Base-by-base conservation (phyloP, 2,797 vertebrate species). In the Sylvilagus floridanus region DNA sequence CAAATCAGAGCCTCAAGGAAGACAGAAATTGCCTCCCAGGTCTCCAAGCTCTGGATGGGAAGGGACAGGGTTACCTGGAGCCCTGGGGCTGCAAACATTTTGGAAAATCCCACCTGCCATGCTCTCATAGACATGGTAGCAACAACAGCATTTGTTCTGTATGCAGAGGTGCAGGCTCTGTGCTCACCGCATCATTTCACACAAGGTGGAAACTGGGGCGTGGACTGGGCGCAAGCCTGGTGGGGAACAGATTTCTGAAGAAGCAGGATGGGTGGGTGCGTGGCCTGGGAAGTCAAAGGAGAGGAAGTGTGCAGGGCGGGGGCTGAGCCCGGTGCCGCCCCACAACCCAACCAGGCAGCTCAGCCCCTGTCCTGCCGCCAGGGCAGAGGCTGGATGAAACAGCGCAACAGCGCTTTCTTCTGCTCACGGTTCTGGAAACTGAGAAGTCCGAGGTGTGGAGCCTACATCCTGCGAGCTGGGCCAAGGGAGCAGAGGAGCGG, bases 241-340 rank as follows among this genome's bases (percentile, higher is more conserved):
- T 17, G 68, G 66, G 28, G 1, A 28, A 28, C 7, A 3, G 47
- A 60, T 35, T 28, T 84, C 57, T 47, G 89, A 47, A 84, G 82
- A 37, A 10, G 47, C 3, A 54, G 89, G 32, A 4, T 2, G 0
- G 2, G 16, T 6, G 28, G n/a, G 26, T 17, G 12, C 0, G 11
- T 26, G 85, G n/a, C 37, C 69, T 14, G 17, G 4, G 78, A 57
- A 62, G 30, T 14, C 10, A n/a, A 77, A 88, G 62, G 62, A 60
- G 52, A 14, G 65, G 19, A 52, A 32, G 7, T 1, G 0, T 6
- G 3, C 26, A 0, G 26, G 32, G 47, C 0, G 2, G 32, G 57
- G 50, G 57, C 19, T 7, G 54, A 57, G 14, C 54, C 54, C 17
- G 5, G 16, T 16, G 54, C 54, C 19, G 19, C 2, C 19, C 54